phyloP scores from a whole-genome alignment of 2,797 vertebrate species.

The Capromys pilorides region DNA sequence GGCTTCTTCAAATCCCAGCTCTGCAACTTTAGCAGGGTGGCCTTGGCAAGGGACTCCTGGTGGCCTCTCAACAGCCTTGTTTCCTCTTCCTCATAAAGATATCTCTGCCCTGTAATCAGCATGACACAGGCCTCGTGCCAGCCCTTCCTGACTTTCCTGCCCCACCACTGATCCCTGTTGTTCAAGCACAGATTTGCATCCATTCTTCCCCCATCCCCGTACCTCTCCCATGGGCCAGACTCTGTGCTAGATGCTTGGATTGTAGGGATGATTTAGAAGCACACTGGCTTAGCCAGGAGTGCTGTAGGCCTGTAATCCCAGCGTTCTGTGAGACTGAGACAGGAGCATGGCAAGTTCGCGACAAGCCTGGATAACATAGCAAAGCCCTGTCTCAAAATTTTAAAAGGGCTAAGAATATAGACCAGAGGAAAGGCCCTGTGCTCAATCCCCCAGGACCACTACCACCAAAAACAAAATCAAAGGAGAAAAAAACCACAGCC shows the following conservation, averaged over 20 bases:
- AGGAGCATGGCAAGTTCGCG: not conserved
- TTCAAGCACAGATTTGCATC: not conserved
- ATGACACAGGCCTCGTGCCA: not conserved
- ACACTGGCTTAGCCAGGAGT: not conserved
- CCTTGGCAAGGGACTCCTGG: not conserved
- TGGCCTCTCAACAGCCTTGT: not conserved
- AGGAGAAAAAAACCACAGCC: not conserved
- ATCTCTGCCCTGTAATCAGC: rapidly evolving
- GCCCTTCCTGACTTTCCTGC: too few species aligned
- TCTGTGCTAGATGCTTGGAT: not conserved
- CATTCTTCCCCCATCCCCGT: rapidly evolving
- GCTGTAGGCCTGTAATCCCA: not conserved
- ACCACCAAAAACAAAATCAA: not conserved
- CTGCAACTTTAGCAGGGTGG: rapidly evolving
- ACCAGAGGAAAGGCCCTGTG: not conserved
- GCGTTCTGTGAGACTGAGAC: not conserved
- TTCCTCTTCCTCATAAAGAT: not conserved
- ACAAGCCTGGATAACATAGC: not conserved
- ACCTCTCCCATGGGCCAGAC: not conserved
- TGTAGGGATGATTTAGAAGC: not conserved
- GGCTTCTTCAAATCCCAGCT: not conserved
- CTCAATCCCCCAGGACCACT: not conserved
- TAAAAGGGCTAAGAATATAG: not conserved
- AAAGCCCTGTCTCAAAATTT: not conserved
- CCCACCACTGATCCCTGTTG: not conserved